Evolutionary conservation across 2,888 invertebrate genomes (phyloP), one percentile per base, ranked within the genome.

Genomic region (Sarcophaga caerulescens): DNA sequence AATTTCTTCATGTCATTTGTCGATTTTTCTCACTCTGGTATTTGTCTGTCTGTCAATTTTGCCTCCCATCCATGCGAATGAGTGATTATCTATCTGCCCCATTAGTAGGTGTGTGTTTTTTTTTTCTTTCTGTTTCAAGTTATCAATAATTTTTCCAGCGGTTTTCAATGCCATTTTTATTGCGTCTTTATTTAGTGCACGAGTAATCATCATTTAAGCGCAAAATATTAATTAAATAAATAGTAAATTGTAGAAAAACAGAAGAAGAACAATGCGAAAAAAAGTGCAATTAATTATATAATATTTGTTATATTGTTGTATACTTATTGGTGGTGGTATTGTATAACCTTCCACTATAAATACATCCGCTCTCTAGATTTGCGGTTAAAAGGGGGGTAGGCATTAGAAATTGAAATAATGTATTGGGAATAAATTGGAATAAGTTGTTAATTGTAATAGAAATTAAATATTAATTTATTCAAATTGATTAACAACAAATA

Each of bases 111-210:
- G 52, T 52, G 17, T 52, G 52, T 14, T 52, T 3, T 0, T 12
- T 17, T 17, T 52, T 52, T 52, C 17, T 17, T 3, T 17, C 1
- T 17, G 4, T 52, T 35, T 8, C 35, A 35, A 35, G 52, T 52
- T 52, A 52, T 52, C 52, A 52, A 52, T 52, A 14, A 17, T 14
- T 52, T 47, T 52, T 66, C 52, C 57, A 84, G 83, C 74, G 65
- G 75, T 75, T 84, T 84, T 69, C 79, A 84, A 84, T 84, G 70
- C 75, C 75, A 80, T 52, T 75, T 75, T 66, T 70, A 80, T 84
- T 84, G 84, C 84, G 84, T 71, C 79, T 84, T 84, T 80, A 84
- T 75, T 84, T 60, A 76, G 70, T n/a, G 52, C 70, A 79, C 35
- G 35, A 35, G 35, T 35, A 35, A 35, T 35, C 35, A 80, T 74